A percentile compares a stretch with the other conserved stretches of the same genome.
These are phyloP conservation scores for Tachyglossus aculeatus DNA, from an alignment of 2,797 vertebrate species.

Conservation along the genomic window DNA sequence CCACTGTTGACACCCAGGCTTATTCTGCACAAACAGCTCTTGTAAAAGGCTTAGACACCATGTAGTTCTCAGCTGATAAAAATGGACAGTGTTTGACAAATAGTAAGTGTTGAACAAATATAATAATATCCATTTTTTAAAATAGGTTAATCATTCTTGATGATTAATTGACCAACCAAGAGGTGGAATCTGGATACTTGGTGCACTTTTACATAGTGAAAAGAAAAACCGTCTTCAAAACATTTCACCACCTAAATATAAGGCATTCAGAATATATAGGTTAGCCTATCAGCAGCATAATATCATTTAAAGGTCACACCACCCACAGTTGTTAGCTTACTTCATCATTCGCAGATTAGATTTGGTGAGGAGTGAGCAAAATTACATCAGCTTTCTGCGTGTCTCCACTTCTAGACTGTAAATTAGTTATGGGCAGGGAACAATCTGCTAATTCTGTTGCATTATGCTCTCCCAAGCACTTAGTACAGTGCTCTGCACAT, in stretches of 20 bases:
- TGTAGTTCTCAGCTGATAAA: neutral
- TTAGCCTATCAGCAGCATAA: neutral
- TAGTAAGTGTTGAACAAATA: too few relatives aligned
- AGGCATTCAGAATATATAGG: conserved; percentile 25
- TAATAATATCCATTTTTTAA: too few relatives aligned
- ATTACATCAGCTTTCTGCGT: neutral
- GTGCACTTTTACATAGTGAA: neutral
- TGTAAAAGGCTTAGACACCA: neutral
- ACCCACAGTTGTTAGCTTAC: conserved; percentile 7
- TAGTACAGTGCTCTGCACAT: too few relatives aligned
- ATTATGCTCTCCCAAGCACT: too few relatives aligned
- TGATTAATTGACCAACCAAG: neutral
- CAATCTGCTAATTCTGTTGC: too few relatives aligned
- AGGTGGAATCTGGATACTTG: conserved; percentile 8
- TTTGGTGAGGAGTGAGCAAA: neutral
- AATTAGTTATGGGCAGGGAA: too few relatives aligned
- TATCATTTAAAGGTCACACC: conserved; percentile 2
- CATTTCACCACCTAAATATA: neutral
- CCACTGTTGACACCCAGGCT: neutral
- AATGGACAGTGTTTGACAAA: too few relatives aligned
- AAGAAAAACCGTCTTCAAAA: conserved; percentile 19
- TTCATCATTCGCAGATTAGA: conserved; percentile 2
- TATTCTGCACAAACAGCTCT: neutral
- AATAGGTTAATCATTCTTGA: neutral
- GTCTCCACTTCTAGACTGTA: too few relatives aligned